These are phyloP conservation scores for Taenaris catops DNA, from an alignment of 2,888 invertebrate species.

Conservation along the genomic window DNA sequence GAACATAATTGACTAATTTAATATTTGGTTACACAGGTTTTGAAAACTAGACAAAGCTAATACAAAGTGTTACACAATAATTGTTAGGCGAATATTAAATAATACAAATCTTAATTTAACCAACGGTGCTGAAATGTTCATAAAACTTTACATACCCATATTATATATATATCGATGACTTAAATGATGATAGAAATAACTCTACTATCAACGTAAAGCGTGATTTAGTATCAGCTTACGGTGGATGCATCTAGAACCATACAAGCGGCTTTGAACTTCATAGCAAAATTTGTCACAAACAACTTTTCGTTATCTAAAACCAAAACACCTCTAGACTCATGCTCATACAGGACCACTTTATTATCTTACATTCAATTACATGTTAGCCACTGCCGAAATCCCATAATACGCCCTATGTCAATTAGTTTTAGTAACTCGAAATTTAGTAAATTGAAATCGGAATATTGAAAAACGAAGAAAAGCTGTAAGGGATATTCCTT, in stretches of 20 bases:
- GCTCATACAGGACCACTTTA: constrained; percentile 18
- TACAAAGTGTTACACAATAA: too few relatives aligned
- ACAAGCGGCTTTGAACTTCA: constrained; percentile 18
- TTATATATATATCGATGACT: constrained; percentile 9
- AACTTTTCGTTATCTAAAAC: constrained; percentile 15
- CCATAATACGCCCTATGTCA: constrained; percentile 7
- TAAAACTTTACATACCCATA: constrained; percentile 19
- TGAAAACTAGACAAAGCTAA: too few relatives aligned
- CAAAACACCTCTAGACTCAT: constrained; percentile 22
- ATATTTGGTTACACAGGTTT: too few relatives aligned
- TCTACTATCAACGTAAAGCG: constrained; percentile 16
- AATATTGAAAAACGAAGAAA: constrained; percentile 12
- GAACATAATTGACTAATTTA: too few relatives aligned
- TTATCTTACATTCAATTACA: constrained; percentile 14
- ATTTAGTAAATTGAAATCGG: constrained; percentile 2
- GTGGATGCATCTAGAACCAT: constrained; percentile 19
- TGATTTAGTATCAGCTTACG: constrained; percentile 14
- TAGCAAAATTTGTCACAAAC: constrained; percentile 20
- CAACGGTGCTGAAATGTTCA: constrained; percentile 3
- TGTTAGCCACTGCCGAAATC: constrained; percentile 19
- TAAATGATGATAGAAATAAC: constrained; percentile 6
- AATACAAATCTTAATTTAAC: constrained; percentile 1
- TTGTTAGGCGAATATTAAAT: constrained; percentile 6
- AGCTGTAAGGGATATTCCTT: constrained; percentile 11
- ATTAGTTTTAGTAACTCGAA: constrained; percentile 13